phyloP scores from a whole-genome alignment of 2,113 vertebrate species.

The Trachemys scripta region DNA sequence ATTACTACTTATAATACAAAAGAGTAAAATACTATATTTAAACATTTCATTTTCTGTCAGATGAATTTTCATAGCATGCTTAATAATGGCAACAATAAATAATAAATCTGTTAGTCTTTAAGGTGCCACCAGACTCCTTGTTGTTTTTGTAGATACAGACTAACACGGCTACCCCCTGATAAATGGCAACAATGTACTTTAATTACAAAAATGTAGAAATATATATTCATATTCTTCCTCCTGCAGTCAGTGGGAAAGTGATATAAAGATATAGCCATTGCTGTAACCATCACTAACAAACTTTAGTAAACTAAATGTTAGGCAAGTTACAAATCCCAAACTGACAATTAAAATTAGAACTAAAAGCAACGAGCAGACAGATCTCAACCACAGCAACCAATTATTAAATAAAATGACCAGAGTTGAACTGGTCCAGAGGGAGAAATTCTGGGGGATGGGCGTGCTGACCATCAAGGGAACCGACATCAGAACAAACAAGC shows the following conservation, averaged over 20 bases:
- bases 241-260: neutral
- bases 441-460: neutral
- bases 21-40: neutral
- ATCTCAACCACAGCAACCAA: neutral
- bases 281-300: neutral
- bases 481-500: neutral
- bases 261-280: neutral
- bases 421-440: neutral
- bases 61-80: neutral
- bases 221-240: neutral
- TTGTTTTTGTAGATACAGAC: too few species aligned
- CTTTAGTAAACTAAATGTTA: neutral
- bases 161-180: too few species aligned
- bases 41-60: neutral
- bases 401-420: neutral
- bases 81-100: neutral
- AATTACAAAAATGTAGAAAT: neutral
- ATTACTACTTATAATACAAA: neutral
- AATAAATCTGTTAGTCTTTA: too few species aligned
- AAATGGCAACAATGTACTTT: neutral
- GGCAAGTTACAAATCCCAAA: accelerated
- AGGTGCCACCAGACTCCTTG: too few species aligned
- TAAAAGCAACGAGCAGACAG: neutral
- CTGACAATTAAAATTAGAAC: neutral
- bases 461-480: neutral